Percentiles rank a stretch among this genome's conserved stretches.
phyloP scores from a whole-genome alignment of 2,797 vertebrate species.

The Tragopan temminckii region DNA sequence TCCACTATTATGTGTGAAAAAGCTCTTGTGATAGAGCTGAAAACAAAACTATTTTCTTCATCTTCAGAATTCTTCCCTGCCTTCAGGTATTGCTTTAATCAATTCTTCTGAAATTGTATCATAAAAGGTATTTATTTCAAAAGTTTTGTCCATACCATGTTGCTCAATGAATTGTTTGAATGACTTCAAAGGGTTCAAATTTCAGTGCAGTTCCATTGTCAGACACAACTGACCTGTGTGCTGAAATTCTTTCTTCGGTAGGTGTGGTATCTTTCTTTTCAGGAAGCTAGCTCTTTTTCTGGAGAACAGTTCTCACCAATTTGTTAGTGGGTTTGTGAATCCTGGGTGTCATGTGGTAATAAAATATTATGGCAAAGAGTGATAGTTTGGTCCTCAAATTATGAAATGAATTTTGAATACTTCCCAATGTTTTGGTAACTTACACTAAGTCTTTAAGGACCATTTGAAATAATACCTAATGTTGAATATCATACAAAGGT shows the following conservation, averaged over 20 bases:
- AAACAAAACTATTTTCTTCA: neutral
- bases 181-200: neutral
- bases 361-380: neutral
- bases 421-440: neutral
- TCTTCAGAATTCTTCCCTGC: neutral
- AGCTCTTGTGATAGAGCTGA: neutral
- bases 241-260: neutral
- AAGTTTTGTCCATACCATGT: neutral
- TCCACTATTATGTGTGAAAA: neutral
- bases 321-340: neutral
- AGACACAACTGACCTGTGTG: neutral
- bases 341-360: neutral
- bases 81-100: neutral
- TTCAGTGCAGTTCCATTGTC: neutral
- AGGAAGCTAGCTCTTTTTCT: neutral
- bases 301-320: neutral
- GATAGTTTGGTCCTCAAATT: neutral
- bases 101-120: neutral
- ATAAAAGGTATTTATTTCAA: neutral
- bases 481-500: rapidly evolving
- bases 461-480: neutral
- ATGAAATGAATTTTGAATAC: neutral
- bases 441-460: neutral
- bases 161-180: neutral
- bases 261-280: neutral